phyloP scores from a whole-genome alignment of 37 sponge, comb jelly and placozoan species.

The Lycopodina hypogea region DNA sequence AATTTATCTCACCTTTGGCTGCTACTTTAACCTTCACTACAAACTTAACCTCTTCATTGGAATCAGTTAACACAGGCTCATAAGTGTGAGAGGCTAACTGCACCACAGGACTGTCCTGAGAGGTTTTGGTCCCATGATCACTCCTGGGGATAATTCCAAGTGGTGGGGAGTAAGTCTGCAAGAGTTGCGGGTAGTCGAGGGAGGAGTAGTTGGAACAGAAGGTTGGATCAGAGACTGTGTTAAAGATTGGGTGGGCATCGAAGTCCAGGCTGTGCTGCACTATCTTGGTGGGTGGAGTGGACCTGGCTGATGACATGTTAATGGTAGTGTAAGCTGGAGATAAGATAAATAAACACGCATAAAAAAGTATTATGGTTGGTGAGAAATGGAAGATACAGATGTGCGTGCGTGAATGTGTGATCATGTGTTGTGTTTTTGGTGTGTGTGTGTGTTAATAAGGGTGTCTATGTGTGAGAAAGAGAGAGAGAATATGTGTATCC shows the following conservation, averaged over 20 bases:
- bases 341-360: constrained; percentile 22
- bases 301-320: not conserved
- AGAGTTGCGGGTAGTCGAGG: not conserved
- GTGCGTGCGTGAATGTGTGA: too few relatives aligned
- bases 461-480: too few relatives aligned
- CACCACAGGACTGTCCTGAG: too few relatives aligned
- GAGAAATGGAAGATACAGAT: too few relatives aligned
- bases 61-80: not conserved
- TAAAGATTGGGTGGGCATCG: constrained; percentile 13
- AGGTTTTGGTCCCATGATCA: not conserved
- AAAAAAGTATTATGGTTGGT: too few relatives aligned
- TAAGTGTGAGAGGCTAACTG: not conserved
- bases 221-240: not conserved
- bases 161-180: not conserved
- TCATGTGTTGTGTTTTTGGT: too few relatives aligned
- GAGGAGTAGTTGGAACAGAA: not conserved
- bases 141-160: too few relatives aligned
- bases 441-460: too few relatives aligned
- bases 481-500: too few relatives aligned
- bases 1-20: constrained; percentile 4
- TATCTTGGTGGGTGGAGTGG: constrained; percentile 18
- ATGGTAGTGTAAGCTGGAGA: not conserved
- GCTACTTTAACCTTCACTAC: constrained; percentile 9
- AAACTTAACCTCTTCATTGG: not conserved
- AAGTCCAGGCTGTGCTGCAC: not conserved